phyloP scores from a whole-genome alignment of 1,140 invertebrate species.

The Drosophila nigromelanica region DNA sequence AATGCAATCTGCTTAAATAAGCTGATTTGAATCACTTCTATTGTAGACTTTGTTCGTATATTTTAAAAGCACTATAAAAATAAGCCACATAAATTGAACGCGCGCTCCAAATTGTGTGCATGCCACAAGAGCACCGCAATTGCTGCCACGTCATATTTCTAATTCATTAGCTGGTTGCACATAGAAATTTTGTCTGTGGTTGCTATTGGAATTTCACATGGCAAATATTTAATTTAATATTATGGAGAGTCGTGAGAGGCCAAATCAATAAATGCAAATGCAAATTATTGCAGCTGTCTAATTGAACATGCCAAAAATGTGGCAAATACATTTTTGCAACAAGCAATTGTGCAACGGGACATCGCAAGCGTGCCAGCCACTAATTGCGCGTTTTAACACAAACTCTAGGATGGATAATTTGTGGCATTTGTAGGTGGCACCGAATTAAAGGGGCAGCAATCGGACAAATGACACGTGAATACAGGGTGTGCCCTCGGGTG shows the following conservation, averaged over 20 bases:
- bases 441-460: constrained; percentile 2
- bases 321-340: constrained; percentile 34
- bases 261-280: constrained; percentile 16
- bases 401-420: constrained; percentile 8
- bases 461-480: constrained; percentile 16
- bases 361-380: no score
- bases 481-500: constrained; percentile 33
- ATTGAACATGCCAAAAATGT: constrained; percentile 24
- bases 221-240: constrained; percentile 1
- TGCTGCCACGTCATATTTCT: constrained; percentile 15
- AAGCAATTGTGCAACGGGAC: constrained; percentile 24
- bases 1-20: neutral
- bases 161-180: constrained; percentile 7
- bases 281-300: constrained; percentile 8
- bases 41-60: constrained; percentile 1
- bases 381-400: constrained; percentile 38
- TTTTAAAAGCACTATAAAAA: neutral
- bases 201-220: neutral
- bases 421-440: constrained; percentile 1
- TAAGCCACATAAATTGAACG: constrained; percentile 5
- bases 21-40: neutral
- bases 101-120: constrained; percentile 3
- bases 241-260: neutral
- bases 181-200: neutral
- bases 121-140: constrained; percentile 3